phyloP scores from a whole-genome alignment of 2,113 vertebrate species.

The Petroica traversi region DNA sequence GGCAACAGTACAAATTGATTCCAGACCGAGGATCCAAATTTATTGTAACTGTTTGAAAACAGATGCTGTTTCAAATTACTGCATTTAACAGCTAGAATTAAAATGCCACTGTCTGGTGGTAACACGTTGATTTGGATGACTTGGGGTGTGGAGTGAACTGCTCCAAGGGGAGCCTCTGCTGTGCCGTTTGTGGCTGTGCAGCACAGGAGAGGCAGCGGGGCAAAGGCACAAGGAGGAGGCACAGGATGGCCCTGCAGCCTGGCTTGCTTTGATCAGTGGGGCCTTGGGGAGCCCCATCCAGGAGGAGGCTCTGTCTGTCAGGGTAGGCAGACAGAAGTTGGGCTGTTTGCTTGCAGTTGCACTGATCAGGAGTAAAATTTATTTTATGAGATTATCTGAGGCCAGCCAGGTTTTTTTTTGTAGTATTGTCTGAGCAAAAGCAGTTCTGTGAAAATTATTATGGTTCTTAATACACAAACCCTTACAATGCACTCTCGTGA shows the following conservation, averaged over 20 bases:
- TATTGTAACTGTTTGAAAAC: conserved; percentile 9
- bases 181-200: fast-evolving
- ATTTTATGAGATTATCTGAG: not conserved
- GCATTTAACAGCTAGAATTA: not conserved
- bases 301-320: not conserved
- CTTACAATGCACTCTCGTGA: not conserved
- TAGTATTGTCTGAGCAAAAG: not conserved
- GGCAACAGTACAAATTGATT: not conserved
- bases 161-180: not conserved
- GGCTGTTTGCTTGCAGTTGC: not conserved
- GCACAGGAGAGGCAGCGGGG: not conserved
- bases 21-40: not conserved
- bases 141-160: not conserved
- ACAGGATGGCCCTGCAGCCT: not conserved
- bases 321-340: not conserved
- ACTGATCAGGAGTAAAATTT: not conserved
- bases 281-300: not conserved
- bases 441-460: not conserved
- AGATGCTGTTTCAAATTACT: not conserved
- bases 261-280: not conserved
- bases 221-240: not conserved
- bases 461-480: not conserved
- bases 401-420: not conserved
- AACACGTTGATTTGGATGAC: not conserved
- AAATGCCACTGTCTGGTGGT: not conserved